phyloP scores from a whole-genome alignment of 2,888 invertebrate species.

The Emesis russula region DNA sequence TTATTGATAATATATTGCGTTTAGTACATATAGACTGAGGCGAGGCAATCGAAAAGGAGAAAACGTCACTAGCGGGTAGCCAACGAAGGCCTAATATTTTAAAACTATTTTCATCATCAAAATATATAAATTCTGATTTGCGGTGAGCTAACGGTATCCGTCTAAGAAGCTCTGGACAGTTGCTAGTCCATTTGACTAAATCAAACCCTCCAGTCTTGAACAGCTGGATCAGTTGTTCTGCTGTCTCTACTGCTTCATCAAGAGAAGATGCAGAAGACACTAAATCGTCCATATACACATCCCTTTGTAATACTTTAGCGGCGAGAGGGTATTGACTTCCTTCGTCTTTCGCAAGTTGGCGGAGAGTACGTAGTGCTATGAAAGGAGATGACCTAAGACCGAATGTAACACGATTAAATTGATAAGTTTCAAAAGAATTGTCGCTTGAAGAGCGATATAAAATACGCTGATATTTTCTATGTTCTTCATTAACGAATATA shows the following conservation, averaged over 20 bases:
- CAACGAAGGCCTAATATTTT: conserved; percentile 67
- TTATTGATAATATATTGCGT: conserved; percentile 51
- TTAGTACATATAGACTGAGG: conserved; percentile 41
- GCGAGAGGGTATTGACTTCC: conserved; percentile 36
- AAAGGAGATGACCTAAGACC: too few relatives aligned
- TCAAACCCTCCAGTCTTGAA: conserved; percentile 65
- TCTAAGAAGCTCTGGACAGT: conserved; percentile 49
- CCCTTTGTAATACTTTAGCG: conserved; percentile 58
- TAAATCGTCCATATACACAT: conserved; percentile 67
- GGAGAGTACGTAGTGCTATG: too few relatives aligned
- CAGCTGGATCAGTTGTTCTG: conserved; percentile 41
- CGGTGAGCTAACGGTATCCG: conserved; percentile 54
- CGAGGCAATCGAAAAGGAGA: conserved; percentile 30
- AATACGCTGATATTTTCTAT: conserved; percentile 58
- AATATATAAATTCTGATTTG: conserved; percentile 25
- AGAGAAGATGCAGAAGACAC: conserved; percentile 47
- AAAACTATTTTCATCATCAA: conserved; percentile 36
- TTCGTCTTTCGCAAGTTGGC: conserved; percentile 53
- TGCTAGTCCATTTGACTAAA: conserved; percentile 66
- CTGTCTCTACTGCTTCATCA: conserved; percentile 40
- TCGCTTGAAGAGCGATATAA: conserved; percentile 51
- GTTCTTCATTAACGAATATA: conserved; percentile 32
- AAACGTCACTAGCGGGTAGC: conserved; percentile 48
- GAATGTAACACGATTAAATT: too few relatives aligned
- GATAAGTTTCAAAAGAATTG: not conserved